A percentile compares a stretch with the other conserved stretches of the same genome.
These are phyloP conservation scores for Lasiommata megera DNA, from an alignment of 2,888 invertebrate genomes.

Conservation along the genomic window DNA sequence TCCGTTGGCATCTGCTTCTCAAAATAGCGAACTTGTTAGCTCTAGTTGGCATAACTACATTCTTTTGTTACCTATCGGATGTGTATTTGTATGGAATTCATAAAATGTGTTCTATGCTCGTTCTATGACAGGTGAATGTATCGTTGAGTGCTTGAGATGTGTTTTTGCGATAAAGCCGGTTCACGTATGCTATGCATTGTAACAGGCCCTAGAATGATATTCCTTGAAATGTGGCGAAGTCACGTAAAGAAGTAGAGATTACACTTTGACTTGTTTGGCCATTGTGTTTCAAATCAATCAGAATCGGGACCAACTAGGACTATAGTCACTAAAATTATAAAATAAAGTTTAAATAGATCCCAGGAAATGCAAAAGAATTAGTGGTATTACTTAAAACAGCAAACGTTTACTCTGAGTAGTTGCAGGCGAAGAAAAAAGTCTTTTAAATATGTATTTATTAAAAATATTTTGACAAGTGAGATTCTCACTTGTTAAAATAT, in stretches of 20 bases:
- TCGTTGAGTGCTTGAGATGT: constrained; percentile 15
- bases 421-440: no score
- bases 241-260: constrained; percentile 15
- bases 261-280: constrained; percentile 1
- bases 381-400: no score
- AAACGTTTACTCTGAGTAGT: no score
- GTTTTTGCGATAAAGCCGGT: constrained; percentile 25
- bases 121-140: constrained; percentile 23
- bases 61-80: constrained; percentile 3
- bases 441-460: no score
- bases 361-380: no score
- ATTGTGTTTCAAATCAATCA: not conserved
- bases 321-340: no score
- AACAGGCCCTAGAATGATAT: constrained; percentile 16
- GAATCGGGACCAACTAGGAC: not conserved
- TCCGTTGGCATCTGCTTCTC: constrained; percentile 7
- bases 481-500: no score
- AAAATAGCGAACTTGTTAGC: not conserved
- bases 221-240: constrained; percentile 13
- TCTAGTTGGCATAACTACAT: constrained; percentile 6
- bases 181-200: constrained; percentile 16
- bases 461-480: no score
- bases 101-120: constrained; percentile 12
- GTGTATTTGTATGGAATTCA: constrained; percentile 15
- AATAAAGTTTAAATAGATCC: not conserved